Base-by-base conservation (phyloP, 30 jellyfish, hydroid and myxozoan species). In the Hydractinia symbiolongicarpus region DNA sequence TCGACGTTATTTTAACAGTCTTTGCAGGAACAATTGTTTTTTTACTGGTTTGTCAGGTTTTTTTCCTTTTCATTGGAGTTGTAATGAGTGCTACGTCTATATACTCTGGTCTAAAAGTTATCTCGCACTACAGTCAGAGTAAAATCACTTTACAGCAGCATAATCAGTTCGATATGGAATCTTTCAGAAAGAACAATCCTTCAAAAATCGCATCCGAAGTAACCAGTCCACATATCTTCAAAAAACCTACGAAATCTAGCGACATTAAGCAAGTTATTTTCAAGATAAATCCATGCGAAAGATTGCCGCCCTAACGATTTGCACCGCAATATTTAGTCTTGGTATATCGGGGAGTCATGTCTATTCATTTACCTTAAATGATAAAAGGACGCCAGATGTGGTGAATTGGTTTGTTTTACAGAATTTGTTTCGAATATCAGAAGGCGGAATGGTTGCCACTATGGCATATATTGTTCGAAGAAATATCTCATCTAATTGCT, bases 391-490 rank as follows among this genome's bases (percentile, higher is more conserved):
- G 74, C 74, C 74, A 64, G 16, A 64, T 64, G 17, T 13, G 19
- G 19, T 44, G 74, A 64, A 64, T 64, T 64, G 74, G 74, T 64
- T 64, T 13, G 16, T 64, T 51, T 6, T 64, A 51, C 52, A 64
- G 40, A 64, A 44, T 6, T n/a, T 64, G 74, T 64, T 64, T 64
- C 74, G 74, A 64, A 64, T 64, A 5, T n/a, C 40, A 7, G 74
- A 64, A 51, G 9, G 19, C 0, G 9, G 19, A 64, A 64, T 64
- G 74, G 74, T 13, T 6, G 17, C 9, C 17, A 64, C 16, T 4
- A 64, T 64, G 74, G 74, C 74, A 6, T 64, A 64, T 51, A 64
- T 51, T 64, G 74, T 64, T 51, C 19, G 74, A 0, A 44, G 74
- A 13, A 64, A 51, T 13, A 64, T 30, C 44, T 30, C 44, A 30